Percentiles rank a stretch among this genome's conserved stretches.
Evolutionary conservation across 2,797 vertebrate genomes (phyloP).

Genomic region (Fistularia tabacaria): DNA sequence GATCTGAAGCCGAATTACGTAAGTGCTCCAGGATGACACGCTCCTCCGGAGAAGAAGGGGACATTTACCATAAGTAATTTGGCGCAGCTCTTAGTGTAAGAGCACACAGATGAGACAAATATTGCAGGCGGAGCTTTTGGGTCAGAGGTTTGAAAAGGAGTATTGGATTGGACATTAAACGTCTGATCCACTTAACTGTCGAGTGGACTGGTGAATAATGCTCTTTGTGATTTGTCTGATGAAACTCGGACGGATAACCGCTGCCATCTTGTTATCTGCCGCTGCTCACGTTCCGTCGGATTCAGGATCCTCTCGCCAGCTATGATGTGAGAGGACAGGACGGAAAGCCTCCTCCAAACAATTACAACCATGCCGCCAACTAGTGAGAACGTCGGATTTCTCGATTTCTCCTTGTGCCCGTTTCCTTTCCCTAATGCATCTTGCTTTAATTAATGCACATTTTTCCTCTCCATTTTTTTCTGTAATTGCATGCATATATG

Average conservation of each 20-base stretch:
- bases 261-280: slow-evolving; percentile 42
- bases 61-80: slow-evolving; percentile 65
- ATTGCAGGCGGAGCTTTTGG: slow-evolving; percentile 53
- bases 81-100: slow-evolving; percentile 53
- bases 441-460: slow-evolving; percentile 42
- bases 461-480: slow-evolving; percentile 26
- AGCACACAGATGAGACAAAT: slow-evolving; percentile 52
- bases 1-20: slow-evolving; percentile 95
- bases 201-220: slow-evolving; percentile 56
- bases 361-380: slow-evolving; percentile 84
- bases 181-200: slow-evolving; percentile 62
- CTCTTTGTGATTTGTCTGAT: slow-evolving; percentile 59
- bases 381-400: slow-evolving; percentile 77
- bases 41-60: slow-evolving; percentile 37
- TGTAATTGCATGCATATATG: slow-evolving; percentile 59
- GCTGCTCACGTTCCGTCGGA: slow-evolving; percentile 47
- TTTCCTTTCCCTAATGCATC: slow-evolving; percentile 4
- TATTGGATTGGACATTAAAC: slow-evolving; percentile 60
- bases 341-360: slow-evolving; percentile 84
- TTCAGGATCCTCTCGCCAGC: slow-evolving; percentile 90
- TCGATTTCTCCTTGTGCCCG: slow-evolving; percentile 24
- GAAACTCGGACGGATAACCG: slow-evolving; percentile 51
- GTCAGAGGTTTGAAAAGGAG: slow-evolving; percentile 58
- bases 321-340: slow-evolving; percentile 90
- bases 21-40: slow-evolving; percentile 65